A percentile compares a stretch with the other conserved stretches of the same genome.
Evolutionary conservation across 2,797 vertebrate genomes (phyloP).

Genomic region (Pristis pectinata): DNA sequence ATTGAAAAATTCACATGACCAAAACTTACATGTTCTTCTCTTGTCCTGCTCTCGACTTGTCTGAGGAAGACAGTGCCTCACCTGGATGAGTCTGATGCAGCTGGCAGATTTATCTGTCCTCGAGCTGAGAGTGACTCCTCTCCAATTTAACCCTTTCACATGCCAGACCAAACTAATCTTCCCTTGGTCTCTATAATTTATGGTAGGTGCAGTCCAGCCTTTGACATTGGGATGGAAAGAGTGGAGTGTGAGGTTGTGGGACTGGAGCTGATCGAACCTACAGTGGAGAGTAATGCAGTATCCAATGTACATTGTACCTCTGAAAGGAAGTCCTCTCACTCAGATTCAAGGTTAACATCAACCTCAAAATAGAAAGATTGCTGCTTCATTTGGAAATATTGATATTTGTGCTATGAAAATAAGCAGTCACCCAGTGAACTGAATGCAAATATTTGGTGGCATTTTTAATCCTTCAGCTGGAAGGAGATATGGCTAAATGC

Average conservation of each 20-base stretch:
- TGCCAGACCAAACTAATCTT: not conserved
- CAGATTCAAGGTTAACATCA: not conserved
- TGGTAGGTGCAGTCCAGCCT: not conserved
- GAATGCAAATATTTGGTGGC: constrained; percentile 30
- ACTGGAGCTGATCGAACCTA: not conserved
- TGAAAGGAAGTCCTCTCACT: not conserved
- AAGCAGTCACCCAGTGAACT: not conserved
- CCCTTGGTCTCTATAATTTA: not conserved
- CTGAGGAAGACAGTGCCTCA: not conserved
- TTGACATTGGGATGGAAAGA: not conserved
- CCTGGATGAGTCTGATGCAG: not conserved
- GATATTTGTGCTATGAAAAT: constrained; percentile 3
- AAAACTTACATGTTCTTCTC: constrained; percentile 13
- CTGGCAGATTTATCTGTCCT: not conserved
- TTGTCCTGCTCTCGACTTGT: too few species aligned
- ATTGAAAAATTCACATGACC: not conserved
- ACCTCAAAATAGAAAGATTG: not conserved
- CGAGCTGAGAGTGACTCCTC: not conserved
- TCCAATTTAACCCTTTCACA: not conserved
- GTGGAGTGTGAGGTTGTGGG: not conserved
- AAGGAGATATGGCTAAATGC: not conserved
- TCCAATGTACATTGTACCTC: not conserved
- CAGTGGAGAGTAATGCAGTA: not conserved
- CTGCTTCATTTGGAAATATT: constrained; percentile 16
- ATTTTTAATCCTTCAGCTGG: not conserved